These are phyloP conservation scores for Panopea generosa DNA, from an alignment of 2,888 invertebrate genomes.

Conservation along the genomic window DNA sequence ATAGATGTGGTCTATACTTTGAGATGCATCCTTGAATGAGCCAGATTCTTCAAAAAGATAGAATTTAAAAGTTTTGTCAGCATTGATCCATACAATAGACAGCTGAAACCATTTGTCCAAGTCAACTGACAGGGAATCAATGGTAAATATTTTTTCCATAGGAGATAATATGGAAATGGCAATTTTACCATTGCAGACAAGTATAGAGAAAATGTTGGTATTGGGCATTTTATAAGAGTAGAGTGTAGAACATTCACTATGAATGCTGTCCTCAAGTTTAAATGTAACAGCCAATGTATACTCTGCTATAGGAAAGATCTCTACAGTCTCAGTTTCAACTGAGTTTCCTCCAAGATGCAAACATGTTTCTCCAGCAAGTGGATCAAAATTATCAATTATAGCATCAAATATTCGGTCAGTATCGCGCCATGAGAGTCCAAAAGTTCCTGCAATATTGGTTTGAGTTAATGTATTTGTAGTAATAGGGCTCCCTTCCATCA, in stretches of 20 bases:
- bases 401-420: conserved; percentile 43
- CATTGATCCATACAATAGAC: conserved; percentile 62
- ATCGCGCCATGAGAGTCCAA: conserved; percentile 64
- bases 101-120: conserved; percentile 71
- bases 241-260: conserved; percentile 58
- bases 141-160: conserved; percentile 5
- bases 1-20: not conserved
- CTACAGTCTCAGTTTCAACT: conserved; percentile 46
- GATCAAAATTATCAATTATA: conserved; percentile 24
- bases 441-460: conserved; percentile 54
- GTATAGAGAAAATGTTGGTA: conserved; percentile 34
- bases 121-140: conserved; percentile 49
- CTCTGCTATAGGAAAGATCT: conserved; percentile 61
- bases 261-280: conserved; percentile 40
- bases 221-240: conserved; percentile 64
- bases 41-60: conserved; percentile 53
- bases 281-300: conserved; percentile 72
- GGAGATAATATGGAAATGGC: conserved; percentile 35
- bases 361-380: conserved; percentile 56
- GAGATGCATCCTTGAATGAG: conserved; percentile 36
- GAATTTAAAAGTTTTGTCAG: conserved; percentile 39
- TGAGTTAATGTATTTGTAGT: conserved; percentile 41
- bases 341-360: conserved; percentile 50
- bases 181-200: conserved; percentile 57
- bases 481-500: conserved; percentile 25